Evolutionary conservation across 2,113 vertebrate genomes (phyloP).

Genomic region (Scomber colias): DNA sequence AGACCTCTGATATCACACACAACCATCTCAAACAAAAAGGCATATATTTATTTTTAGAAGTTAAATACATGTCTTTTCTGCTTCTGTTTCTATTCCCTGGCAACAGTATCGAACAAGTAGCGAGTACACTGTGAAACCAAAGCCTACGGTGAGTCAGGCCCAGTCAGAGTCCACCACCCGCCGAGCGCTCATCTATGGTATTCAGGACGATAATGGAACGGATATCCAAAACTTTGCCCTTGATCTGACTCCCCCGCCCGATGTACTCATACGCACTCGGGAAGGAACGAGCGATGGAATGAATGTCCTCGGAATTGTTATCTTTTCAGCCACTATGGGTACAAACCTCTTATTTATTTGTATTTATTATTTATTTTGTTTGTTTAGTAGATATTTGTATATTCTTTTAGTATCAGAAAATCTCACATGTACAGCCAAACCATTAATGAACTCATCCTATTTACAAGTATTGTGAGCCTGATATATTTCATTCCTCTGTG

Average conservation of each 20-base stretch:
- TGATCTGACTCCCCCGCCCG: slow-evolving; percentile 94
- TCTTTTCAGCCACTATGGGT: slow-evolving; percentile 99
- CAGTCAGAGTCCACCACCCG: slow-evolving; percentile 84
- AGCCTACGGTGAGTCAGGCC: slow-evolving; percentile 68
- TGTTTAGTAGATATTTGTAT: background rate
- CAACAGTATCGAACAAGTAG: slow-evolving; percentile 95
- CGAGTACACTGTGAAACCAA: slow-evolving; percentile 87
- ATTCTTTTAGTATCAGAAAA: background rate
- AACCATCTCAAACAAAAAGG: background rate
- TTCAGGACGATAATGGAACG: slow-evolving; percentile 93
- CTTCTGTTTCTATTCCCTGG: slow-evolving; percentile 10
- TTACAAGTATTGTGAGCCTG: no score
- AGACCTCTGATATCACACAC: slow-evolving; percentile 6
- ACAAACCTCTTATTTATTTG: slow-evolving; percentile 15
- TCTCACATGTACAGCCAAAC: no score
- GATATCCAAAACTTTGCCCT: slow-evolving; percentile 93
- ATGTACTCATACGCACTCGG: slow-evolving; percentile 90
- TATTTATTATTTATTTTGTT: background rate
- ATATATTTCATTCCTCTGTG: no score
- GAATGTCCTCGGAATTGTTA: slow-evolving; percentile 98
- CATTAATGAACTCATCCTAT: no score
- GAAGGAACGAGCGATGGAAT: slow-evolving; percentile 95
- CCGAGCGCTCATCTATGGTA: slow-evolving; percentile 89
- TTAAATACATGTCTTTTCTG: background rate
- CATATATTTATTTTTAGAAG: background rate